Conservation (phyloP, 1,140 invertebrate species). For the Thaumatotibia leucotreta region DNA sequence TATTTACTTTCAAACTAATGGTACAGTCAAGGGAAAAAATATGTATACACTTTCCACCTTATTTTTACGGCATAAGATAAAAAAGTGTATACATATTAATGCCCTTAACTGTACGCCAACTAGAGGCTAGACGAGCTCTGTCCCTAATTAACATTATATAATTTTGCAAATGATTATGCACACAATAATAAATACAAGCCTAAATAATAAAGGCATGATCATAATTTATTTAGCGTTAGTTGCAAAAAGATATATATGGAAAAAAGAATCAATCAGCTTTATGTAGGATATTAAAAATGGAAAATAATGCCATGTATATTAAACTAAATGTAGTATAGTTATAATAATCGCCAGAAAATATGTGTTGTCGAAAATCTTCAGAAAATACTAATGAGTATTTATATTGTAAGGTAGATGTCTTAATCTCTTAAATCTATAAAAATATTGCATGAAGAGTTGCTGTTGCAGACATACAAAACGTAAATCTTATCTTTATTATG, state of each 20-base stretch:
- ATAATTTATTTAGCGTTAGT: not conserved
- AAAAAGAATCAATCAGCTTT: conserved; percentile 12
- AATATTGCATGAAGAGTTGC: not conserved
- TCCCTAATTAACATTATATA: too few species aligned
- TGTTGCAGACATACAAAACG: too few species aligned
- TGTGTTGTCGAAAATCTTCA: conserved; percentile 13
- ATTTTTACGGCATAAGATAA: too few species aligned
- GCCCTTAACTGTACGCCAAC: too few species aligned
- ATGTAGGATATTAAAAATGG: conserved; percentile 9
- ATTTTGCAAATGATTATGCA: not conserved
- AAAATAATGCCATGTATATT: conserved; percentile 2
- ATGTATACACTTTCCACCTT: too few species aligned
- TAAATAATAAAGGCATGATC: not conserved
- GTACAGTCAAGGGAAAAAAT: too few species aligned
- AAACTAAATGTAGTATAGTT: not conserved
- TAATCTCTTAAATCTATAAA: conserved; percentile 1
- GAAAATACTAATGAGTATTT: conserved; percentile 9
- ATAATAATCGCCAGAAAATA: conserved; percentile 13
- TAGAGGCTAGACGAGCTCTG: too few species aligned
- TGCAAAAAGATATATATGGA: not conserved
- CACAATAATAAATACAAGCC: too few species aligned
- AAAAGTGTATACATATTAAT: too few species aligned
- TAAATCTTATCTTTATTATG: too few species aligned
- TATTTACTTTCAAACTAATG: too few species aligned
- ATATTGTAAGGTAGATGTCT: conserved; percentile 4